Evolutionary conservation across 1,140 invertebrate genomes (phyloP).

Genomic region (Temnothorax curvispinosus): DNA sequence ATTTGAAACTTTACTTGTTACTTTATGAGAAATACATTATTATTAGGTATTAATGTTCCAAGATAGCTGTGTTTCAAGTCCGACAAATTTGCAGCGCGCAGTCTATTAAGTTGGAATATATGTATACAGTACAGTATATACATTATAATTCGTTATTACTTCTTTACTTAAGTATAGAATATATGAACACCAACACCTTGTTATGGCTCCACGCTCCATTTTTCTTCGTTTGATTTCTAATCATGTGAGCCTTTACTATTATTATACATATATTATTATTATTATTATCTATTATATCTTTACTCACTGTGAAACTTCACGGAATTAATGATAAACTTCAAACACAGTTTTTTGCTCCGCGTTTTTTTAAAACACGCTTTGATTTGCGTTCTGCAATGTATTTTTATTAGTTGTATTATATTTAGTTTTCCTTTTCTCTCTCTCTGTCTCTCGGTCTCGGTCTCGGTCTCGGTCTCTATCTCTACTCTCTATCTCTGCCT

Average conservation of each 20-base stretch:
- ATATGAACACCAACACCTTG: no score
- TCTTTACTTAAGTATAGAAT: no score
- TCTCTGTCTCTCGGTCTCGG: background rate
- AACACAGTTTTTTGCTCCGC: background rate
- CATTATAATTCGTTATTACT: no score
- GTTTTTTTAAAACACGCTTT: background rate
- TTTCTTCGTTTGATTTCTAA: no score
- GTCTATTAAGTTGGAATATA: no score
- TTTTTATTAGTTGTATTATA: conserved; percentile 3
- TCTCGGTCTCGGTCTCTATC: background rate
- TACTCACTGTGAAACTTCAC: background rate
- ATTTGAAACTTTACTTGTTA: background rate
- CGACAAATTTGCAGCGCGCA: no score
- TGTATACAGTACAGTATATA: no score
- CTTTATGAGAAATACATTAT: background rate
- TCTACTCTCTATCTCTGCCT: background rate
- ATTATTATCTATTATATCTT: background rate
- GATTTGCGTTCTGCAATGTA: background rate
- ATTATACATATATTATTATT: background rate
- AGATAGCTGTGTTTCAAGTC: no score
- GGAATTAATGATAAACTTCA: background rate
- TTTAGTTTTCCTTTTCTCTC: background rate
- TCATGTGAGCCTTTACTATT: no score
- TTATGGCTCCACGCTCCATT: no score
- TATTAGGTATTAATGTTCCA: no score